Percentiles rank a stretch among this genome's conserved stretches.
Conservation (phyloP, 1,140 invertebrate genomes). For the Drosophila leontia region DNA sequence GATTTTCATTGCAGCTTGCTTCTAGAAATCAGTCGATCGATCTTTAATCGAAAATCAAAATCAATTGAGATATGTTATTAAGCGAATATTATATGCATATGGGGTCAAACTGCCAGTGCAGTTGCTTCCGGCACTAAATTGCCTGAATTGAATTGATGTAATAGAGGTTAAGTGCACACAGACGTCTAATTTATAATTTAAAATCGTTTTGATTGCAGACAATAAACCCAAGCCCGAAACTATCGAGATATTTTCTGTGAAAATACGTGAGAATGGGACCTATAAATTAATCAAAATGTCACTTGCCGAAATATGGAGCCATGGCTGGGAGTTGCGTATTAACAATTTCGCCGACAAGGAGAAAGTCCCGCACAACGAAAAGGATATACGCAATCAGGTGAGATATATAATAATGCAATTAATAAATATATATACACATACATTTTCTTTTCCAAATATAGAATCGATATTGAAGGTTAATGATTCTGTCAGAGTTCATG, state of each 20-base stretch:
- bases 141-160: slow-evolving; percentile 38
- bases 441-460: not conserved
- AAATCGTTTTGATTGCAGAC: slow-evolving; percentile 85
- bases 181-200: slow-evolving; percentile 16
- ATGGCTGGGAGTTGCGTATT: slow-evolving; percentile 88
- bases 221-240: slow-evolving; percentile 89
- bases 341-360: slow-evolving; percentile 90
- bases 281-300: slow-evolving; percentile 87
- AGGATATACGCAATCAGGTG: slow-evolving; percentile 88
- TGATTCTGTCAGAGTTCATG: not conserved
- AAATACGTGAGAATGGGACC: slow-evolving; percentile 87
- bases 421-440: not conserved
- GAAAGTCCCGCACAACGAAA: slow-evolving; percentile 87
- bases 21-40: not conserved
- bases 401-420: not conserved
- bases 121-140: slow-evolving; percentile 16
- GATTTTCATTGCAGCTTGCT: not conserved
- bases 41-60: slow-evolving; percentile 20
- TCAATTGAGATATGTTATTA: slow-evolving; percentile 38
- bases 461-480: slow-evolving; percentile 1
- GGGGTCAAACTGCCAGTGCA: slow-evolving; percentile 9
- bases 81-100: slow-evolving; percentile 10
- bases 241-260: slow-evolving; percentile 88
- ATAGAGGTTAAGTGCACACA: slow-evolving; percentile 8
- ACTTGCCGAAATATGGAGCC: slow-evolving; percentile 88